Evolutionary conservation across 2,888 invertebrate genomes (phyloP).

Genomic region (Leptinotarsa rubiginosa): DNA sequence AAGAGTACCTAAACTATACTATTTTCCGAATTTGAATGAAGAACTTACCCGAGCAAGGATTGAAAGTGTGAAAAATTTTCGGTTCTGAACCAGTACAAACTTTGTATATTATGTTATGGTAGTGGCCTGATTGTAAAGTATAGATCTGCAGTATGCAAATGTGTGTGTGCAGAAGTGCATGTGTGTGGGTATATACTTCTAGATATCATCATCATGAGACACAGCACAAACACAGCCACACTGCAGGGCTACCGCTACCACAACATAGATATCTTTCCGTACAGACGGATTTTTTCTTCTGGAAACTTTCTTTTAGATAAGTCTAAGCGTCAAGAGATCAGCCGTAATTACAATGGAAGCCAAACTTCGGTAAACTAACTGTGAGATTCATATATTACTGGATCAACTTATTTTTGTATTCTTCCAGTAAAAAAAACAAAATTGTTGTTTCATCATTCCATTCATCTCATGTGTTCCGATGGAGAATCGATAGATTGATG

Average conservation of each 20-base stretch:
- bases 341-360: too few species aligned
- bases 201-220: slow-evolving; percentile 56
- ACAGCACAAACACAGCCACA: slow-evolving; percentile 67
- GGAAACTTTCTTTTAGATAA: neutral
- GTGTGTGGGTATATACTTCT: slow-evolving; percentile 57
- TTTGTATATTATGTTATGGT: slow-evolving; percentile 60
- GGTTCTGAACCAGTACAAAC: slow-evolving; percentile 22
- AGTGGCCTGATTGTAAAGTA: slow-evolving; percentile 60
- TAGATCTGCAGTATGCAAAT: slow-evolving; percentile 62
- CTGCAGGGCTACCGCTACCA: slow-evolving; percentile 68
- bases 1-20: too few species aligned
- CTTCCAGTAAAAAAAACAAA: too few species aligned
- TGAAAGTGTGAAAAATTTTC: slow-evolving; percentile 6
- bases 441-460: too few species aligned
- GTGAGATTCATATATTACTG: too few species aligned
- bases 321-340: too few species aligned
- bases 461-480: too few species aligned
- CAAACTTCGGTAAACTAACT: too few species aligned
- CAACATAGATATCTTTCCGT: slow-evolving; percentile 61
- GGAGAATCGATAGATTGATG: too few species aligned
- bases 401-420: too few species aligned
- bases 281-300: slow-evolving; percentile 34
- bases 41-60: too few species aligned
- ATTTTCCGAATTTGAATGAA: too few species aligned
- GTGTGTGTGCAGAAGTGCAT: slow-evolving; percentile 63